phyloP scores from a whole-genome alignment of 2,113 vertebrate genomes.

The Tor tambroides region DNA sequence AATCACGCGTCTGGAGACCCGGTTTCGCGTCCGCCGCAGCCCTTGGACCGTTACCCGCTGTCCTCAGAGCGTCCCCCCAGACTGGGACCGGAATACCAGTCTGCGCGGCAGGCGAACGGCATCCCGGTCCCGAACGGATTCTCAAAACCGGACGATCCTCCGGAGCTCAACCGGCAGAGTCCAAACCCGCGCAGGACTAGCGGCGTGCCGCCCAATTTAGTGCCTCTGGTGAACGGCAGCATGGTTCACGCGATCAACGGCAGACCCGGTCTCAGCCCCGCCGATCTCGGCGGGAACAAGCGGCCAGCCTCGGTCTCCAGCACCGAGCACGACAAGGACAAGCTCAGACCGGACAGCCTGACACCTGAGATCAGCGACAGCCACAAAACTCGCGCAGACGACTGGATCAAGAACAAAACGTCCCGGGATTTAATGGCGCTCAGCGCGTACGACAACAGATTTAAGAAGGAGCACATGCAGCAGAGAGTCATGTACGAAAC shows the following conservation, averaged over 20 bases:
- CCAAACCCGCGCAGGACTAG: conserved; percentile 87
- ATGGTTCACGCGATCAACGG: conserved; percentile 79
- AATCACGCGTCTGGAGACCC: conserved; percentile 72
- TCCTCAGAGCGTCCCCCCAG: conserved; percentile 81
- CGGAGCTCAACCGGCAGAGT: conserved; percentile 91
- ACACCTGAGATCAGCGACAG: conserved; percentile 77
- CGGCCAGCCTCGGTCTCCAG: conserved; percentile 85
- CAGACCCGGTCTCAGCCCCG: conserved; percentile 48
- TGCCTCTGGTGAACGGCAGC: conserved; percentile 87
- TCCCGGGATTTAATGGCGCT: conserved; percentile 87
- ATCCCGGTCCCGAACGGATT: conserved; percentile 88
- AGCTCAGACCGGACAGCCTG: conserved; percentile 79
- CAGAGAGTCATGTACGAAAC: conserved; percentile 83
- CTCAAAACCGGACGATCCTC: conserved; percentile 90
- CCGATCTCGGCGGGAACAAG: conserved; percentile 71
- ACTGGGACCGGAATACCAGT: conserved; percentile 82
- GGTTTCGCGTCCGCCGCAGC: conserved; percentile 82
- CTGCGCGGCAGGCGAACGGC: conserved; percentile 80
- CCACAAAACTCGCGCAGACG: conserved; percentile 80
- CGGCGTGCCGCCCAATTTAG: conserved; percentile 83
- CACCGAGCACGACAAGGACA: conserved; percentile 88
- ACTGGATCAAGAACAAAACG: conserved; percentile 83
- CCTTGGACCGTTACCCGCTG: conserved; percentile 88
- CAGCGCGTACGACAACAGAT: conserved; percentile 84
- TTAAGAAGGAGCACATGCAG: conserved; percentile 85